A percentile compares a stretch with the other conserved stretches of the same genome.
phyloP scores from a whole-genome alignment of 92 coral and sea anemone genomes.

The Epizoanthus scotinus region DNA sequence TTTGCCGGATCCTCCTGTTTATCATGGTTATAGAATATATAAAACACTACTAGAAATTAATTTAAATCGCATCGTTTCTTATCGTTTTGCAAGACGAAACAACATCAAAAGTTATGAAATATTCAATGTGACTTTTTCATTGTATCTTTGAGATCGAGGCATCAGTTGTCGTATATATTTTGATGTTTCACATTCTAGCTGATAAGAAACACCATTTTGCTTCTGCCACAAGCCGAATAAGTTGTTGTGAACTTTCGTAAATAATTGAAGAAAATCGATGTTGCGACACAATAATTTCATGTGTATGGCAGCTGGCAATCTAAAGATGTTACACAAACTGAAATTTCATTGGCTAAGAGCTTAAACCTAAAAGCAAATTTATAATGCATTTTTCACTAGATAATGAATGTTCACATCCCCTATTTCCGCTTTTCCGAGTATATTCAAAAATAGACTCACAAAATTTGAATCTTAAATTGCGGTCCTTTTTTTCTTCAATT shows the following conservation, averaged over 20 bases:
- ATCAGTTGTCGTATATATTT: not conserved
- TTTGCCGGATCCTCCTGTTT: too few species aligned
- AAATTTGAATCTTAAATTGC: not conserved
- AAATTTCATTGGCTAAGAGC: slow-evolving; percentile 5
- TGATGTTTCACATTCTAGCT: not conserved
- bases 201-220: slow-evolving; percentile 12
- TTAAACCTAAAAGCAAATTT: slow-evolving; percentile 11
- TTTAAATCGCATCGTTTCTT: too few species aligned
- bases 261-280: slow-evolving; percentile 26
- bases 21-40: too few species aligned
- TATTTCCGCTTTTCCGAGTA: slow-evolving; percentile 15
- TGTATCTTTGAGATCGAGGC: not conserved
- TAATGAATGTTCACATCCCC: not conserved
- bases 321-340: not conserved
- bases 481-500: not conserved
- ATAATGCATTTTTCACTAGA: slow-evolving; percentile 29
- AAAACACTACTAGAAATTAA: not conserved
- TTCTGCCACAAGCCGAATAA: not conserved
- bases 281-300: not conserved
- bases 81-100: too few species aligned
- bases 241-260: slow-evolving; percentile 18
- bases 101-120: too few species aligned
- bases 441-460: not conserved
- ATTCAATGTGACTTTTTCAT: not conserved
- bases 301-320: slow-evolving; percentile 19